phyloP scores from a whole-genome alignment of 1,140 invertebrate species.

The Leptinotarsa texana region DNA sequence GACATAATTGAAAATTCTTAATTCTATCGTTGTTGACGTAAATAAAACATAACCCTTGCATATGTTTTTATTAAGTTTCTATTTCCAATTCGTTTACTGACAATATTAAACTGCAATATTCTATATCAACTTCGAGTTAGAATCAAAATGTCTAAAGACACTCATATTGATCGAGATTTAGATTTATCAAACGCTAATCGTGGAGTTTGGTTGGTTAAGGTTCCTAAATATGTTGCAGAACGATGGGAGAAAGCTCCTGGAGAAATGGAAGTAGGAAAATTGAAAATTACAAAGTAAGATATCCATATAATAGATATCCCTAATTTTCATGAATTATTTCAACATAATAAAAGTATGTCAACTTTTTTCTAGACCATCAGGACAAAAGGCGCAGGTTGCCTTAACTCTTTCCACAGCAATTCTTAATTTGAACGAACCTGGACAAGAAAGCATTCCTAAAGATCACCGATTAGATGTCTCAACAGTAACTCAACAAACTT shows the following conservation, averaged over 20 bases:
- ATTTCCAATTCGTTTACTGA: no score
- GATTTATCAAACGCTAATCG: slow-evolving; percentile 86
- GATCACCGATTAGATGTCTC: slow-evolving; percentile 90
- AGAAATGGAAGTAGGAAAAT: slow-evolving; percentile 77
- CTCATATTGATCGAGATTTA: slow-evolving; percentile 73
- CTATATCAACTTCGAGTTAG: background rate
- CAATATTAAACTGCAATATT: background rate
- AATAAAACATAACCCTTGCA: no score
- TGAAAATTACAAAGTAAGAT: slow-evolving; percentile 72
- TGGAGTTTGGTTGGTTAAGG: slow-evolving; percentile 95
- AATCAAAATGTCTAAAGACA: slow-evolving; percentile 50
- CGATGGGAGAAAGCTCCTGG: slow-evolving; percentile 85
- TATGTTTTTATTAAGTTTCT: no score
- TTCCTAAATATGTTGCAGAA: slow-evolving; percentile 93
- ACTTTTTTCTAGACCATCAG: slow-evolving; percentile 56
- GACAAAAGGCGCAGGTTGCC: slow-evolving; percentile 74
- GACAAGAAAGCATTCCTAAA: slow-evolving; percentile 78
- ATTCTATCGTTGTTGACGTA: no score
- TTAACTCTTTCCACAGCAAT: slow-evolving; percentile 71
- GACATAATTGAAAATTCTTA: no score
- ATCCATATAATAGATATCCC: no score
- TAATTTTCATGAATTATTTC: background rate
- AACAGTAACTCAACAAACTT: slow-evolving; percentile 82
- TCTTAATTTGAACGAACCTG: slow-evolving; percentile 70
- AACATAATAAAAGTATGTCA: background rate